These are phyloP conservation scores for Spodoptera littoralis DNA, from an alignment of 2,888 invertebrate genomes.

Conservation along the genomic window DNA sequence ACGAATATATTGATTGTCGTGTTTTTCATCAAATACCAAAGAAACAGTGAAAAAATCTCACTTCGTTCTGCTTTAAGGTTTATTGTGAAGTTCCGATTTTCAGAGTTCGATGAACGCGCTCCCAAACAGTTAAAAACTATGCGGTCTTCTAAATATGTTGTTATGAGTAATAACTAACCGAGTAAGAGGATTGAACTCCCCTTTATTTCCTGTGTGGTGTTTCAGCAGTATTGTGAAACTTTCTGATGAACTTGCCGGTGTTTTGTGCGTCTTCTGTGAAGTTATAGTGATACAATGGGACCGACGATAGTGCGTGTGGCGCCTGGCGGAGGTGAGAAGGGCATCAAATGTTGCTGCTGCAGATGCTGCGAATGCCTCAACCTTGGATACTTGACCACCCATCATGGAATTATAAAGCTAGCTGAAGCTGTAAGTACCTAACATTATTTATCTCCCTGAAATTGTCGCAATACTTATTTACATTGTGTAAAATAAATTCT, in stretches of 20 bases:
- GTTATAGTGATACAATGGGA: slow-evolving; percentile 69
- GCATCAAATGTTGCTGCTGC: slow-evolving; percentile 92
- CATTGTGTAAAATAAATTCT: slow-evolving; percentile 3
- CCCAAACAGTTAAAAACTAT: slow-evolving; percentile 77
- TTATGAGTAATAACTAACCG: slow-evolving; percentile 81
- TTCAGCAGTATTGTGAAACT: slow-evolving; percentile 40
- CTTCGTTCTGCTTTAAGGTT: slow-evolving; percentile 5
- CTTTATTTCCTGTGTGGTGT: slow-evolving; percentile 75
- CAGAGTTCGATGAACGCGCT: slow-evolving; percentile 72
- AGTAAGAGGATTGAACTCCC: slow-evolving; percentile 76
- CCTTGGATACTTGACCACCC: slow-evolving; percentile 92
- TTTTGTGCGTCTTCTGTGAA: slow-evolving; percentile 30
- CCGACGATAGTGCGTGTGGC: slow-evolving; percentile 85
- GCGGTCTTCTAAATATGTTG: slow-evolving; percentile 82
- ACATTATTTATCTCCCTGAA: background rate
- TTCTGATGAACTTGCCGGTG: slow-evolving; percentile 16
- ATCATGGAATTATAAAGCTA: slow-evolving; percentile 93
- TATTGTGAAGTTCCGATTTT: slow-evolving; percentile 60
- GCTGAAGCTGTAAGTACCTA: slow-evolving; percentile 91
- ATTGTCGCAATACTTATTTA: slow-evolving; percentile 5
- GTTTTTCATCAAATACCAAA: background rate
- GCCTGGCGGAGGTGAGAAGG: slow-evolving; percentile 77
- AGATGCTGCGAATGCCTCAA: slow-evolving; percentile 94
- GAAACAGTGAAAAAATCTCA: background rate
- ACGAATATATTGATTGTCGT: background rate